A percentile compares a stretch with the other conserved stretches of the same genome.
Evolutionary conservation across 2,888 invertebrate species (phyloP).

Genomic region (Leptopilina myrica): DNA sequence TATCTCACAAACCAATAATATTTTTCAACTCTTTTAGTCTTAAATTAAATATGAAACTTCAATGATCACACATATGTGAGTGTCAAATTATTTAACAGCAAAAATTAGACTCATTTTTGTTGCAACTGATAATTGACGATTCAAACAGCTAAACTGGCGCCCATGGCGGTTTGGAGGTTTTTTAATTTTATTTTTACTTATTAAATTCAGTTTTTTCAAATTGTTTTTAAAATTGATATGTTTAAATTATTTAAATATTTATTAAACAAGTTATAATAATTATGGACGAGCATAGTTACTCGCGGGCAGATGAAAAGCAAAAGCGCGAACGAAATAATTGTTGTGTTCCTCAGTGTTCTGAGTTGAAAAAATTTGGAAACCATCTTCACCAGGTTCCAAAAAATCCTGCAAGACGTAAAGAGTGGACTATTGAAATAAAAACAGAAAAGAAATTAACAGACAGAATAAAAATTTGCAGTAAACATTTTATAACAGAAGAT

Average conservation of each 20-base stretch:
- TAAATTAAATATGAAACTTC: no score
- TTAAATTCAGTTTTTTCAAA: neutral
- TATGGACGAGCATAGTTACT: neutral
- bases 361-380: neutral
- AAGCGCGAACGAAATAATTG: neutral
- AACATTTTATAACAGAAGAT: neutral
- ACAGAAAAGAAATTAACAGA: neutral
- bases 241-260: neutral
- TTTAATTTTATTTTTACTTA: neutral
- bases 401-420: neutral
- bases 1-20: no score
- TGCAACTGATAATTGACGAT: no score
- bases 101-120: no score
- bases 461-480: neutral
- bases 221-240: neutral
- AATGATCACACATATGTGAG: no score
- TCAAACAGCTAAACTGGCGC: no score
- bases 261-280: neutral
- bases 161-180: neutral
- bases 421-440: neutral
- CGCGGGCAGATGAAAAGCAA: neutral
- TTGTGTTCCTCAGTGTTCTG: neutral
- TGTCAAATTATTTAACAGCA: no score
- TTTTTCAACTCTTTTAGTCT: no score
- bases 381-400: conserved; percentile 8